These are phyloP conservation scores for Dendrocincla fuliginosa DNA, from an alignment of 2,797 vertebrate species.

Conservation along the genomic window DNA sequence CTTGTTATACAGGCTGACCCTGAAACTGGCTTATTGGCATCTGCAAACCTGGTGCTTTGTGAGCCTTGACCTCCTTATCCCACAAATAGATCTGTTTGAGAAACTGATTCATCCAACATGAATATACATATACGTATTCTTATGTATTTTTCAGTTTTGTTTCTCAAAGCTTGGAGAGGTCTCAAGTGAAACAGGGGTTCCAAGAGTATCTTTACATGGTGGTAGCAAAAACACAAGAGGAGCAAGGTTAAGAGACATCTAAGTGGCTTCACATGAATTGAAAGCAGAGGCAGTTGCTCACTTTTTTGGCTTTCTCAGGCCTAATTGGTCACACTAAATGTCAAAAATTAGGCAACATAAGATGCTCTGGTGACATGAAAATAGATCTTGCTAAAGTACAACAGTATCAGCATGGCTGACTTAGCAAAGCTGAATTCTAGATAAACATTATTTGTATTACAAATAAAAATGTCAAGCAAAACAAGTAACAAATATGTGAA, in stretches of 20 bases:
- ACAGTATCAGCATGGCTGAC: not conserved
- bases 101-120: not conserved
- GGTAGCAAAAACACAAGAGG: not conserved
- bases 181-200: not conserved
- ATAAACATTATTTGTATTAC: not conserved
- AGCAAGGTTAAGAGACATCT: not conserved
- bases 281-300: not conserved
- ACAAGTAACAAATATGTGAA: not conserved
- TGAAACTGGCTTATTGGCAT: not conserved
- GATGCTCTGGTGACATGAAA: not conserved
- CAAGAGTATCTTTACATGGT: not conserved
- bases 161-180: not conserved
- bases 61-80: not conserved
- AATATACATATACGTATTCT: too few species aligned
- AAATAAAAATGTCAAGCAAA: constrained; percentile 19
- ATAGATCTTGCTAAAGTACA: not conserved
- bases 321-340: not conserved
- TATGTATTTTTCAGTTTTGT: not conserved
- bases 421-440: not conserved
- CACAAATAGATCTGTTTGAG: not conserved
- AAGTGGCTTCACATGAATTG: not conserved
- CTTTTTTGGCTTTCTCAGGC: not conserved
- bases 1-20: not conserved
- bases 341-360: not conserved
- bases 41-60: not conserved